phyloP scores from a whole-genome alignment of 2,888 invertebrate species.

The Brachyptera putata region DNA sequence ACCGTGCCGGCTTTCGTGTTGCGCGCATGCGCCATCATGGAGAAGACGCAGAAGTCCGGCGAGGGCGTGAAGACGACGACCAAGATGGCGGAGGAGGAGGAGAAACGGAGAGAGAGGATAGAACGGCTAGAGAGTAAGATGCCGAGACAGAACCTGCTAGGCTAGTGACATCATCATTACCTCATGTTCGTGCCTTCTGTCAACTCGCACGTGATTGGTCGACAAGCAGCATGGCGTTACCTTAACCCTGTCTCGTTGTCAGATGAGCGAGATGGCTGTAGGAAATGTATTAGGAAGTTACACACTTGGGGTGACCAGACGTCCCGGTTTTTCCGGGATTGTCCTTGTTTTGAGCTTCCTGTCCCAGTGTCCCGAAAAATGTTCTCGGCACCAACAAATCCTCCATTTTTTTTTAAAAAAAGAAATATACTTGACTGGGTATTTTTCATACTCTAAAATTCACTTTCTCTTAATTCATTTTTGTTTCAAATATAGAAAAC shows the following conservation, averaged over 20 bases:
- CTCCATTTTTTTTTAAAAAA: too few species aligned
- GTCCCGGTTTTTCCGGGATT: too few species aligned
- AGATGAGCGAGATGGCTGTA: too few species aligned
- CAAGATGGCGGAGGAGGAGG: constrained; percentile 80
- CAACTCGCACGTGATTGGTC: not conserved
- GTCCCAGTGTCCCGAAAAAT: too few species aligned
- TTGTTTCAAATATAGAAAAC: too few species aligned
- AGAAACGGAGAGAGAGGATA: constrained; percentile 76
- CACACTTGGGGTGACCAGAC: too few species aligned
- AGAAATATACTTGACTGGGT: too few species aligned
- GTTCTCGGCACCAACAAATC: too few species aligned
- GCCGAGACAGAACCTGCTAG: constrained; percentile 28
- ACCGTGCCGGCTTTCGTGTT: constrained; percentile 89
- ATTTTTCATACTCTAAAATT: too few species aligned
- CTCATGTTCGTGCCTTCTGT: not conserved
- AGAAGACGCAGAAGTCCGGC: constrained; percentile 85
- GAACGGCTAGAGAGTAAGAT: constrained; percentile 76
- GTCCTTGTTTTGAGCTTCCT: too few species aligned
- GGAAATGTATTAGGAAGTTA: too few species aligned
- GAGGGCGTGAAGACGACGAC: constrained; percentile 84
- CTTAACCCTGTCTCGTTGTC: not conserved
- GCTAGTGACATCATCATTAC: not conserved
- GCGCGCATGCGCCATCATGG: constrained; percentile 86
- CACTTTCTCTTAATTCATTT: too few species aligned
- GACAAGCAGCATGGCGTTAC: not conserved